phyloP scores from a whole-genome alignment of 2,797 vertebrate genomes.

The Emydoidea blandingii region DNA sequence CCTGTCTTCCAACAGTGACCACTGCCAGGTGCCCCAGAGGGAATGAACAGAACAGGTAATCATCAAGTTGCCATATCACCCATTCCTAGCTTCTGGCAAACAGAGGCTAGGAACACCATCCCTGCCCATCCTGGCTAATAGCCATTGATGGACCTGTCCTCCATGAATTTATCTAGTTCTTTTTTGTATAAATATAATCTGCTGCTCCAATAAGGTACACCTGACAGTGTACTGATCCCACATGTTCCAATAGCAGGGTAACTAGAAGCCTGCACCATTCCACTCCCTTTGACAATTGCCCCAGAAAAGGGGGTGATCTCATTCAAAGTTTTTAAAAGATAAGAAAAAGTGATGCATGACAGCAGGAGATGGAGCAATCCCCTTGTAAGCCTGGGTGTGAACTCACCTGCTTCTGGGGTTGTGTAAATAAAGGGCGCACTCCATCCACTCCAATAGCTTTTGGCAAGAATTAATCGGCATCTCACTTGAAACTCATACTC shows the following conservation, averaged over 20 bases:
- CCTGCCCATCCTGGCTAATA: too few species aligned
- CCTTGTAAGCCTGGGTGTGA: neutral
- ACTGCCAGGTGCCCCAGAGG: too few species aligned
- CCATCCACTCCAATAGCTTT: slow-evolving; percentile 88
- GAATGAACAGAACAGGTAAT: too few species aligned
- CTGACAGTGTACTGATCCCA: neutral
- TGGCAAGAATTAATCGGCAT: slow-evolving; percentile 66
- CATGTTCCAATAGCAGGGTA: neutral
- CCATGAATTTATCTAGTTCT: too few species aligned
- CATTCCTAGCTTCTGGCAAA: too few species aligned
- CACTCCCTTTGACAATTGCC: neutral
- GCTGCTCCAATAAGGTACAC: neutral
- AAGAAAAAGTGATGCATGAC: neutral
- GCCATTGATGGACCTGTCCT: too few species aligned
- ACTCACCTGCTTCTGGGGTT: slow-evolving; percentile 86
- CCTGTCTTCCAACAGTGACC: too few species aligned
- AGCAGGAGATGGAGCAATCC: neutral
- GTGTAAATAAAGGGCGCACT: slow-evolving; percentile 75
- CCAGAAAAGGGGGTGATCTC: neutral
- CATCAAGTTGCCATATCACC: too few species aligned
- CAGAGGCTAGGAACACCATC: too few species aligned
- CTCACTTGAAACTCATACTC: slow-evolving; percentile 86
- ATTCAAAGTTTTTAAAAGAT: neutral
- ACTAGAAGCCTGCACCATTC: neutral
- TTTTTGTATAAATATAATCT: neutral